These are phyloP conservation scores for Pseudoips prasinana DNA, from an alignment of 2,888 invertebrate genomes.

Conservation along the genomic window DNA sequence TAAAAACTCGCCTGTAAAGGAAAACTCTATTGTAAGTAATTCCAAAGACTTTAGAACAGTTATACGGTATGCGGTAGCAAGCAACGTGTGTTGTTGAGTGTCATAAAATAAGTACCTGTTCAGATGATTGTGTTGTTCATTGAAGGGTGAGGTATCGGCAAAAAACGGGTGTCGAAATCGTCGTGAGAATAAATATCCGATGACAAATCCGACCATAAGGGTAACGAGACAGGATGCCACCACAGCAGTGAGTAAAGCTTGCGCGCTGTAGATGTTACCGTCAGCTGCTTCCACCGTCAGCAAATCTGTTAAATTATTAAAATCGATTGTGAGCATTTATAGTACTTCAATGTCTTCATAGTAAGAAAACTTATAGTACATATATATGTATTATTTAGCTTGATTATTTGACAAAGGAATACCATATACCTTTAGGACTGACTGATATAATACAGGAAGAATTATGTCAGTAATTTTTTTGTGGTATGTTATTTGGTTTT, in stretches of 20 bases:
- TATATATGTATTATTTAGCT: no score
- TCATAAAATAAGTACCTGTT: conserved; percentile 81
- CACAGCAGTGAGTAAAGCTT: conserved; percentile 90
- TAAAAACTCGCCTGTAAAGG: conserved; percentile 55
- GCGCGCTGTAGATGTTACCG: conserved; percentile 89
- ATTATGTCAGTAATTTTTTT: no score
- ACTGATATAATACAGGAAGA: no score
- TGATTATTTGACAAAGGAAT: no score
- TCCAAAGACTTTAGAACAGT: no score
- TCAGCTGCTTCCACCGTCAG: conserved; percentile 81
- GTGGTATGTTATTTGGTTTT: no score
- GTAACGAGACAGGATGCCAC: conserved; percentile 91
- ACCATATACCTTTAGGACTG: no score
- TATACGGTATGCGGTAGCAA: no score
- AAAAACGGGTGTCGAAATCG: conserved; percentile 87
- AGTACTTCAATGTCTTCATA: no score
- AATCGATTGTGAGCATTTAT: conserved; percentile 1
- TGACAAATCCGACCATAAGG: conserved; percentile 91
- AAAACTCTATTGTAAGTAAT: conserved; percentile 40
- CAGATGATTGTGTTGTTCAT: conserved; percentile 89
- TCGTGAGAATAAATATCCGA: conserved; percentile 91
- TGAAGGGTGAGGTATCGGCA: conserved; percentile 87
- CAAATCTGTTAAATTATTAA: conserved; percentile 59
- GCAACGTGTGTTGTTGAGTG: no score
- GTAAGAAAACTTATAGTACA: no score